Evolutionary conservation across 2,888 invertebrate species (phyloP).

Genomic region (Catotricha subobsoleta): DNA sequence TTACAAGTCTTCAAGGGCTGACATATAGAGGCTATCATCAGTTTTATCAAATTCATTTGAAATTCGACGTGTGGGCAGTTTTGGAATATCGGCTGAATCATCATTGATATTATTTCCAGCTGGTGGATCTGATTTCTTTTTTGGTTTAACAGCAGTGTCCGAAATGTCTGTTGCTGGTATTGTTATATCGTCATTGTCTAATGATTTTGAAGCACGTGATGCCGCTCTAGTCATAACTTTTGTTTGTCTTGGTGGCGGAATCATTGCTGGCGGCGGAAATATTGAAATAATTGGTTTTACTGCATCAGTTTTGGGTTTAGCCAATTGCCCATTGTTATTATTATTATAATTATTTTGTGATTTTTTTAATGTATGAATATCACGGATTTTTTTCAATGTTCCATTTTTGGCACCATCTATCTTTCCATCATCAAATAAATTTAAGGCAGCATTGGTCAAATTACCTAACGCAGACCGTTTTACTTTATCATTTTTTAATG

Average conservation of each 20-base stretch:
- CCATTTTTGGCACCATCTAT: neutral
- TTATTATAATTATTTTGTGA: neutral
- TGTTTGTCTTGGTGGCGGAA: constrained; percentile 16
- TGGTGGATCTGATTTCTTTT: constrained; percentile 16
- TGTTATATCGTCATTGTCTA: constrained; percentile 28
- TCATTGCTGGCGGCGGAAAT: constrained; percentile 13
- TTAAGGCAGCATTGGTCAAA: constrained; percentile 49
- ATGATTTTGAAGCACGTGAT: constrained; percentile 25
- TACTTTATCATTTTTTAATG: constrained; percentile 50
- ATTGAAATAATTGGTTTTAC: neutral
- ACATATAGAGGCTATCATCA: constrained; percentile 57
- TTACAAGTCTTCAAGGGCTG: constrained; percentile 58
- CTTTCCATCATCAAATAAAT: constrained; percentile 2
- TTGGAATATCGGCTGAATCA: neutral
- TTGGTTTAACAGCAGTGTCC: constrained; percentile 25
- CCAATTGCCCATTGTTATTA: neutral
- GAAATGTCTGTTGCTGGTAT: constrained; percentile 25
- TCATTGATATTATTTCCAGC: constrained; percentile 14
- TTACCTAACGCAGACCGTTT: constrained; percentile 77
- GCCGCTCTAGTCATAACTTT: constrained; percentile 25
- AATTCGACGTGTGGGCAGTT: constrained; percentile 31
- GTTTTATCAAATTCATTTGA: constrained; percentile 56
- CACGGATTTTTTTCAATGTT: neutral
- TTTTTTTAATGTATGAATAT: neutral
- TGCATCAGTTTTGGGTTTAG: neutral